Conservation (phyloP, 1,140 invertebrate species). For the Solen grandis region DNA sequence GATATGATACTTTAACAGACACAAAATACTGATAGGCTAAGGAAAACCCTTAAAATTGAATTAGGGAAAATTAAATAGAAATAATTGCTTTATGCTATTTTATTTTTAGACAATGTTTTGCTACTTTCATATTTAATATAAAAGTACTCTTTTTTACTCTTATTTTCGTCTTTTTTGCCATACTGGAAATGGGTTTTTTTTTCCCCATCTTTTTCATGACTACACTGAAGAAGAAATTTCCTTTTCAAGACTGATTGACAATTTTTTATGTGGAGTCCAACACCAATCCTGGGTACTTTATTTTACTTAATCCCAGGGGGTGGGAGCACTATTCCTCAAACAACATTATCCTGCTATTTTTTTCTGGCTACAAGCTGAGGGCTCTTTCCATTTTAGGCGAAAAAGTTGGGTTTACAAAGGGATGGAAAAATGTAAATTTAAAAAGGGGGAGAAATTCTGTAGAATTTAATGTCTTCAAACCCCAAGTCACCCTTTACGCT, state of each 20-base stretch:
- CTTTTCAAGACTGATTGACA: slow-evolving; percentile 88
- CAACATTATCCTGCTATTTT: slow-evolving; percentile 88
- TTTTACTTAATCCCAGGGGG: slow-evolving; percentile 90
- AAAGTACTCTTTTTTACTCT: slow-evolving; percentile 39
- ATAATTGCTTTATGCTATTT: too few species aligned
- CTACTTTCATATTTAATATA: slow-evolving; percentile 5
- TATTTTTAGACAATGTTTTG: too few species aligned
- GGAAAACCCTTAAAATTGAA: not conserved
- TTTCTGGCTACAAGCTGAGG: slow-evolving; percentile 77
- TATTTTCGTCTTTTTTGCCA: slow-evolving; percentile 87
- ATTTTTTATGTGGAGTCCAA: slow-evolving; percentile 87
- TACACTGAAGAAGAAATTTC: slow-evolving; percentile 88
- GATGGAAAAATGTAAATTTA: slow-evolving; percentile 76
- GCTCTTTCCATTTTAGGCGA: slow-evolving; percentile 65
- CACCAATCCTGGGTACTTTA: slow-evolving; percentile 88
- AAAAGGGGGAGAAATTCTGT: not conserved
- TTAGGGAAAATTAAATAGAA: too few species aligned
- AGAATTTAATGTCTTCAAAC: not conserved
- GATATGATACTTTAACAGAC: not conserved
- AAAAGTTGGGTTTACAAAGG: slow-evolving; percentile 75
- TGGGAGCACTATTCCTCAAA: slow-evolving; percentile 87
- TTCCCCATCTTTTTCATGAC: slow-evolving; percentile 89
- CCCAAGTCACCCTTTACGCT: too few species aligned
- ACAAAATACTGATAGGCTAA: not conserved
- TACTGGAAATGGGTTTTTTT: slow-evolving; percentile 86